Conservation (phyloP, 2,113 vertebrate species). For the Halichoeres trimaculatus region DNA sequence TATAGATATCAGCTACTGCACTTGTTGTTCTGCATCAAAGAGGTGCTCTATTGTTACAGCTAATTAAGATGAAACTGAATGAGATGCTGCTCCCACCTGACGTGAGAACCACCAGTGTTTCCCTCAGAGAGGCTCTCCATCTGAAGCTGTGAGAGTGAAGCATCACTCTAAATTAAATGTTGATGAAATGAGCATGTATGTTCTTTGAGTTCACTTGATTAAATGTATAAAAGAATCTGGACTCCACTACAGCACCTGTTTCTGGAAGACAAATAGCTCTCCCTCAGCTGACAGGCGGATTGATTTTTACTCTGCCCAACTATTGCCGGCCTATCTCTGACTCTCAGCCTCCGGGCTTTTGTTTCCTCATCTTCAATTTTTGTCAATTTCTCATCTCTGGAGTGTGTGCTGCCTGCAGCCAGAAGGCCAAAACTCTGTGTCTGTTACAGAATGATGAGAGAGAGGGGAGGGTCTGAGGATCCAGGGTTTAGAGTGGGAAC, state of each 20-base stretch:
- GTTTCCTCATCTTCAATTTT: slow-evolving; percentile 42
- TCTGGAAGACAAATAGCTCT: slow-evolving; percentile 49
- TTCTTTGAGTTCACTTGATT: too few species aligned
- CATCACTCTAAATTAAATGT: not conserved
- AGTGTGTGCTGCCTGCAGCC: slow-evolving; percentile 24
- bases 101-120: not conserved
- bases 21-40: not conserved
- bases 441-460: slow-evolving; percentile 42
- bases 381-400: slow-evolving; percentile 51
- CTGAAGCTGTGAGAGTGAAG: slow-evolving; percentile 10
- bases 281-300: slow-evolving; percentile 29
- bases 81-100: not conserved
- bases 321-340: slow-evolving; percentile 45
- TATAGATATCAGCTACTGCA: not conserved
- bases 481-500: not conserved
- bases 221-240: too few species aligned
- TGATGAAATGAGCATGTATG: too few species aligned
- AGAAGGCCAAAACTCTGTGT: slow-evolving; percentile 17
- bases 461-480: not conserved
- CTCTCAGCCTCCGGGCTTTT: slow-evolving; percentile 50
- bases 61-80: not conserved
- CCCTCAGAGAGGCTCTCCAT: slow-evolving; percentile 8
- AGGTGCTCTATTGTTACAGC: not conserved
- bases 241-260: not conserved
- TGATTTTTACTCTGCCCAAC: slow-evolving; percentile 50